These are phyloP conservation scores for Noctuana brunneofusca DNA, from an alignment of 2,888 invertebrate species.

Conservation along the genomic window DNA sequence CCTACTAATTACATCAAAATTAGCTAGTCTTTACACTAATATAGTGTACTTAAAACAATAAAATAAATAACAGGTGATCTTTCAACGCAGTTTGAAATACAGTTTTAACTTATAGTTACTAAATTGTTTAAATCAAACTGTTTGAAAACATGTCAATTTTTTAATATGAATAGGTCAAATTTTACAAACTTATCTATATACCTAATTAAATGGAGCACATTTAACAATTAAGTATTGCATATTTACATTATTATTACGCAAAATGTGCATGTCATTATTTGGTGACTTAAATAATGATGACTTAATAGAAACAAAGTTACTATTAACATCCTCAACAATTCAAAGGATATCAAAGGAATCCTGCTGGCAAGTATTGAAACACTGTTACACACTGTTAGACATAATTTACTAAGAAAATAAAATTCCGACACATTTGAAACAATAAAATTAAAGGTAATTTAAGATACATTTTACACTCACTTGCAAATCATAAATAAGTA, in stretches of 20 bases:
- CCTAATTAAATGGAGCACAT: neutral
- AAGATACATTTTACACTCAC: neutral
- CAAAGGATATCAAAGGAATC: constrained; percentile 8
- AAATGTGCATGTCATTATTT: constrained; percentile 24
- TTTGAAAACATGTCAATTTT: neutral
- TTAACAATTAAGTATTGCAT: neutral
- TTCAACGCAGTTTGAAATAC: constrained; percentile 14
- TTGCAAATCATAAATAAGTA: neutral
- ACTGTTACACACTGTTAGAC: neutral
- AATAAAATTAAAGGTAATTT: neutral
- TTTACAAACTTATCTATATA: neutral
- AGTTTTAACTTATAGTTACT: neutral
- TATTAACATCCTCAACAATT: neutral
- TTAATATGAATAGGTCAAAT: neutral
- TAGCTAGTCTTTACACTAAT: constrained; percentile 77
- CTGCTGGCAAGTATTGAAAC: constrained; percentile 3
- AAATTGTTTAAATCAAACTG: constrained; percentile 11
- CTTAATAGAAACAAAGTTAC: neutral
- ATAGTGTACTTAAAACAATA: constrained; percentile 71
- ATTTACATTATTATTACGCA: constrained; percentile 9
- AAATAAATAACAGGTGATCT: constrained; percentile 30
- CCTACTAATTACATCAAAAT: constrained; percentile 48
- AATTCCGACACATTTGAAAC: neutral
- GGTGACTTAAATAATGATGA: constrained; percentile 29
- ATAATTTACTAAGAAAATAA: neutral